Evolutionary conservation across 2,888 invertebrate species (phyloP), one percentile per base, ranked within the genome.

Genomic region (Pyrrhosoma nymphula): DNA sequence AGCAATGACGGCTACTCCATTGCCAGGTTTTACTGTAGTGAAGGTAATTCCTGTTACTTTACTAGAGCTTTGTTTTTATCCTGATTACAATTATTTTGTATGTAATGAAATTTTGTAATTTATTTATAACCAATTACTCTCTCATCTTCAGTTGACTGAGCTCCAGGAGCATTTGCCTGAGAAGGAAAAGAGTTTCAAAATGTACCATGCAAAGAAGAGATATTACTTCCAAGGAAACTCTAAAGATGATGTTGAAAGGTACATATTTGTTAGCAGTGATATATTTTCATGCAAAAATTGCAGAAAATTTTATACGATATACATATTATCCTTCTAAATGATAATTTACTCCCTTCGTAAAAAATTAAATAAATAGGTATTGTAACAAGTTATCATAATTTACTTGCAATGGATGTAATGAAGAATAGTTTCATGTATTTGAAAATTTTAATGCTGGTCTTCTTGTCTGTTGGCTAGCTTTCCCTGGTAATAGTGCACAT

Each of bases 1-100:
- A 96, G 98, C 98, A 18, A 96, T 97, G 96, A 97, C 97, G 0
- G 97, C 98, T 0, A 97, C 97, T n/a, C 98, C 98, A 0, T 97
- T 98, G 96, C 98, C 98, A 14, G 98, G 98, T 60, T 97, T 97
- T 96, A 96, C 97, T 20, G 97, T 97, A 16, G 97, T 97, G 55
- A 97, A 97, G 95, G 97, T 97, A 90, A 96, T 95, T 23, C 96
- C 95, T 0, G 63, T 30, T 95, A 56, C 75, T 47, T 91, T 75
- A 47, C 56, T 95, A 23, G 35, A 8, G 26, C 56, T 89, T 91
- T 23, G 90, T n/a, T n/a, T 30, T 95, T 3, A 60, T 60, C 60
- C 60, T 60, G 2, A 4, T 47, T 4, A 8, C 4, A 47, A 60
- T 10, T 16, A 8, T 10, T 60, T 60, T 20, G 10, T 69, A 75